Evolutionary conservation across 2,888 invertebrate genomes (phyloP).

Genomic region (Drosophila picticornis): DNA sequence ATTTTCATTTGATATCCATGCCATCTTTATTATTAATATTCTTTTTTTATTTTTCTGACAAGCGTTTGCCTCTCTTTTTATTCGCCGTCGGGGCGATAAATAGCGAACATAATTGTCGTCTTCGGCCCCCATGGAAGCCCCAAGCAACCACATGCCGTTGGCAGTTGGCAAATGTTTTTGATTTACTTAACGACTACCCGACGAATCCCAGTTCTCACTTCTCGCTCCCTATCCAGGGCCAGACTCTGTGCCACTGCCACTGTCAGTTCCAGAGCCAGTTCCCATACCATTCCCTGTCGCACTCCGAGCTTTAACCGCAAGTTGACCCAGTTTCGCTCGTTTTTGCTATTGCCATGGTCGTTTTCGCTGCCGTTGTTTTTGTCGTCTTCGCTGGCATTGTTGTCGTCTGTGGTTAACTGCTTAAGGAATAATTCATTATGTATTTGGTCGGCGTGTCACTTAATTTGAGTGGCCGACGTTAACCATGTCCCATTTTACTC

Average conservation of each 20-base stretch:
- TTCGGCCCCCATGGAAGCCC: constrained; percentile 5
- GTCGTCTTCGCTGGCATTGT: constrained; percentile 8
- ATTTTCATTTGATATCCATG: constrained; percentile 42
- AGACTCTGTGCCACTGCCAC: neutral
- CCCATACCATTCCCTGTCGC: constrained; percentile 3
- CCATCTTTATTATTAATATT: constrained; percentile 41
- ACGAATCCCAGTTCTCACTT: constrained; percentile 12
- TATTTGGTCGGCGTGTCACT: constrained; percentile 73
- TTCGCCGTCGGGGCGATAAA: constrained; percentile 59
- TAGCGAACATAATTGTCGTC: constrained; percentile 63
- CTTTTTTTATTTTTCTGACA: constrained; percentile 14
- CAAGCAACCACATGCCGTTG: constrained; percentile 52
- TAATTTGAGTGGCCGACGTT: constrained; percentile 69
- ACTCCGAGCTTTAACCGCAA: constrained; percentile 27
- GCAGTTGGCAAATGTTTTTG: constrained; percentile 68
- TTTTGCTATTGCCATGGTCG: neutral
- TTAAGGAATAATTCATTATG: constrained; percentile 80
- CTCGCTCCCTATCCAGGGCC: neutral
- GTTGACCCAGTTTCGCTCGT: constrained; percentile 57
- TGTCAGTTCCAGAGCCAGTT: neutral
- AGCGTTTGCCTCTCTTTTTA: constrained; percentile 24
- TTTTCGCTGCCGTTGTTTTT: constrained; percentile 6
- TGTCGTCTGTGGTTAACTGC: constrained; percentile 68
- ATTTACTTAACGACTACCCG: constrained; percentile 58
- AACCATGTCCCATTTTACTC: constrained; percentile 13